Conservation (phyloP, 2,797 vertebrate species). For the Halcyon chelicuti region DNA sequence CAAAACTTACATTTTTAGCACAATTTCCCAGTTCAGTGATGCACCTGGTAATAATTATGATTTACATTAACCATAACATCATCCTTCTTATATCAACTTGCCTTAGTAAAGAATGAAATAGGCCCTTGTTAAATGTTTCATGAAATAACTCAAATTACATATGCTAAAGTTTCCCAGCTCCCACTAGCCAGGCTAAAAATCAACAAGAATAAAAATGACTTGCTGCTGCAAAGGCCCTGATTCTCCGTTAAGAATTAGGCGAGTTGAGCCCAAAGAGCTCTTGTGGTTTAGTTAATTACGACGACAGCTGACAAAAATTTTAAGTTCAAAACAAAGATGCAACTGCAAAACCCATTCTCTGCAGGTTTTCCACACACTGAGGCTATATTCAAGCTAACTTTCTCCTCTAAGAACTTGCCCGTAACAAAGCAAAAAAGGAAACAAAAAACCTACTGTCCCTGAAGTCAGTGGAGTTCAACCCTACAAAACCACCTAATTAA, state of each 20-base stretch:
- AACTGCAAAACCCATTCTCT: background rate
- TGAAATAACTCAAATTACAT: conserved; percentile 56
- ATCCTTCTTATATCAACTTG: conserved; percentile 45
- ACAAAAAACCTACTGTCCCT: background rate
- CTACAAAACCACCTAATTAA: conserved; percentile 37
- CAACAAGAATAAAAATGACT: conserved; percentile 25
- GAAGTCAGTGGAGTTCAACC: background rate
- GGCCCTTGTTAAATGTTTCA: conserved; percentile 55
- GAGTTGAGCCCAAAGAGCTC: background rate
- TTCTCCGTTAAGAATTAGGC: background rate
- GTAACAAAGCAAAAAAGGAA: background rate
- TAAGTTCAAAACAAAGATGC: background rate
- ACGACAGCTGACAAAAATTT: background rate
- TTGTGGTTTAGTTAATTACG: background rate
- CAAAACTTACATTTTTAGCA: conserved; percentile 60
- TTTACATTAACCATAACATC: conserved; percentile 51
- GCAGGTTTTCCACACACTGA: background rate
- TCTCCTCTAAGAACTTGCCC: background rate
- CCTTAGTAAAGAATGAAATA: conserved; percentile 47
- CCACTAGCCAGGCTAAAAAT: background rate
- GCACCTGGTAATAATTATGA: conserved; percentile 63
- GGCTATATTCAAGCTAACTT: background rate
- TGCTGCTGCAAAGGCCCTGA: background rate
- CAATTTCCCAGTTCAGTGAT: conserved; percentile 64
- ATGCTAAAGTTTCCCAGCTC: conserved; percentile 18